Conservation (phyloP, 64 coral and sea anemone genomes). For the Catalaphyllia jardinei region DNA sequence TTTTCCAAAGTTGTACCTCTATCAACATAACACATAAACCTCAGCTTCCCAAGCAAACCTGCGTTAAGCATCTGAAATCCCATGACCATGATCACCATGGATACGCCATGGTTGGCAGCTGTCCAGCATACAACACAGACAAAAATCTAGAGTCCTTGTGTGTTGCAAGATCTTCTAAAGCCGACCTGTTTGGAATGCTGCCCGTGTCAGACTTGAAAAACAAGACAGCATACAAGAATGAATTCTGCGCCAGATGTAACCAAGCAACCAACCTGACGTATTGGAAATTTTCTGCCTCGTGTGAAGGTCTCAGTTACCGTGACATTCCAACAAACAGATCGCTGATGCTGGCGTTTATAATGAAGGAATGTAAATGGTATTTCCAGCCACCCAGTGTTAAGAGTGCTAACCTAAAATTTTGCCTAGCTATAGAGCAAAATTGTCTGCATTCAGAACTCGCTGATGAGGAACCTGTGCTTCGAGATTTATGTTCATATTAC, state of each 20-base stretch:
- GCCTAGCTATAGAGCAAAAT: neutral
- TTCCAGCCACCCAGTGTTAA: neutral
- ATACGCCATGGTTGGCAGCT: slow-evolving; percentile 2
- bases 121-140: neutral
- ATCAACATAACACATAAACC: neutral
- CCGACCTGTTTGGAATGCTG: neutral
- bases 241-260: slow-evolving; percentile 43
- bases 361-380: neutral
- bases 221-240: slow-evolving; percentile 15
- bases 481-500: neutral
- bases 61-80: neutral
- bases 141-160: neutral
- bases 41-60: neutral
- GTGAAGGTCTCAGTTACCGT: neutral
- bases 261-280: neutral
- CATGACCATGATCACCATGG: neutral
- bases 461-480: neutral
- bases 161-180: neutral
- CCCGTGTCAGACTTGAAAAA: slow-evolving; percentile 22
- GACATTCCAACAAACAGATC: neutral
- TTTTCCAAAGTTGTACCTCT: neutral
- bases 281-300: slow-evolving; percentile 19
- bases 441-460: neutral
- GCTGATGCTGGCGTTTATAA: neutral
- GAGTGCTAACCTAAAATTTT: neutral